Conservation (phyloP, 2,797 vertebrate species). For the Melanotaenia trifasciata region DNA sequence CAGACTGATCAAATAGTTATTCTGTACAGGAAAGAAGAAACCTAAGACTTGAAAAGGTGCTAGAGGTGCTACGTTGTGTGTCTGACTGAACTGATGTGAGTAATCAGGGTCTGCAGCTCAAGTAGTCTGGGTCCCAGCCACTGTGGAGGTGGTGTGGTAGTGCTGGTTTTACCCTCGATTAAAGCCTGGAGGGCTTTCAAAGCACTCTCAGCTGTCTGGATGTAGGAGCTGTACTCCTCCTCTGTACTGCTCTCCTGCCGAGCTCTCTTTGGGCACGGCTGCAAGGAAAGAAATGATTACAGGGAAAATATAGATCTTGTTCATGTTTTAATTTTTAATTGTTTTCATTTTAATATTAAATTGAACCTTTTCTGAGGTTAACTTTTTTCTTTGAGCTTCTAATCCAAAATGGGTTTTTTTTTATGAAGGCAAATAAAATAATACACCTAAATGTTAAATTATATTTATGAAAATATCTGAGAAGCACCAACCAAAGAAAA, state of each 20-base stretch:
- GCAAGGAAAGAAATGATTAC: constrained; percentile 19
- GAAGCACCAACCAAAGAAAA: too few relatives aligned
- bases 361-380: too few relatives aligned
- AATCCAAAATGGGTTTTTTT: too few relatives aligned
- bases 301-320: not conserved
- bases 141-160: constrained; percentile 66
- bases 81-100: constrained; percentile 57
- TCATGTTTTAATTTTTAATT: not conserved
- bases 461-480: too few relatives aligned
- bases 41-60: not conserved
- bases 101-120: constrained; percentile 80
- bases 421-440: not conserved
- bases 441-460: not conserved
- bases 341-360: too few relatives aligned
- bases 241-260: constrained; percentile 81
- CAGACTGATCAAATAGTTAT: not conserved
- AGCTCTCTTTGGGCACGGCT: constrained; percentile 89
- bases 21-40: constrained; percentile 7
- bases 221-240: constrained; percentile 83
- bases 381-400: too few relatives aligned
- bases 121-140: constrained; percentile 87
- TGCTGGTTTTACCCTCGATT: constrained; percentile 30
- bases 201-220: constrained; percentile 84
- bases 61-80: constrained; percentile 21
- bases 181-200: constrained; percentile 84